Base-by-base conservation (phyloP, 2,888 invertebrate genomes). In the Dryocosmus kuriphilus region DNA sequence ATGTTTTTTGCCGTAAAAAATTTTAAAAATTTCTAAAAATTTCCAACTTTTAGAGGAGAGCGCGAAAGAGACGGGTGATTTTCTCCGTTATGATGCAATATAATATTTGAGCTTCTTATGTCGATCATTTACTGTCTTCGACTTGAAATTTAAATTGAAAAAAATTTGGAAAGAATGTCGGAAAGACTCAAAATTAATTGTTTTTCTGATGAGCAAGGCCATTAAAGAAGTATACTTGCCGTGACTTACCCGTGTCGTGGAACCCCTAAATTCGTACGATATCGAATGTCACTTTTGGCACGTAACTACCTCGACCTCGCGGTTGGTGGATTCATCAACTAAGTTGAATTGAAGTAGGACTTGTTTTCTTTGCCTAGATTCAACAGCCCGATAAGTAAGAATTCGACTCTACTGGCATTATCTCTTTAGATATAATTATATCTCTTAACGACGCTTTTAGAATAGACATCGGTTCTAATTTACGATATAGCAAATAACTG, bases 281-380 rank as follows among this genome's bases (percentile, higher is more conserved):
- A 30, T 71, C 71, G 32, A 71, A 71, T 71, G 30, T 71, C 71
- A 32, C 22, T 71, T 51, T 71, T 71, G 51, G 71, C 71, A 71
- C 71, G 71, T 51, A 71, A 65, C 22, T 19, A 71, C 30, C 51
- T 71, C 11, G 19, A 14, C 63, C 51, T 57, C 38, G 74, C 9
- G 74, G 38, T 71, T n/a, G 35, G 60, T 24, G 32, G 16, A 35
- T 61, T 74, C 74, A 74, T 74, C 60, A 60, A 38, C 24, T 35
- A 74, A 74, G 60, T 74, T 74, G 74, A 74, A 74, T 74, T 74
- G 74, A 60, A 74, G 60, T 61, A 74, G 60, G 9, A 74, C 27
- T 74, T 74, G 60, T 74, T 74, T 61, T 74, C 74, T 60, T 60
- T 60, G 74, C 27, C 60, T 22, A 60, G 74, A 74, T 74, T 60